These are phyloP conservation scores for Rhabdomys dilectus DNA, from an alignment of 2,113 vertebrate genomes.

Conservation along the genomic window DNA sequence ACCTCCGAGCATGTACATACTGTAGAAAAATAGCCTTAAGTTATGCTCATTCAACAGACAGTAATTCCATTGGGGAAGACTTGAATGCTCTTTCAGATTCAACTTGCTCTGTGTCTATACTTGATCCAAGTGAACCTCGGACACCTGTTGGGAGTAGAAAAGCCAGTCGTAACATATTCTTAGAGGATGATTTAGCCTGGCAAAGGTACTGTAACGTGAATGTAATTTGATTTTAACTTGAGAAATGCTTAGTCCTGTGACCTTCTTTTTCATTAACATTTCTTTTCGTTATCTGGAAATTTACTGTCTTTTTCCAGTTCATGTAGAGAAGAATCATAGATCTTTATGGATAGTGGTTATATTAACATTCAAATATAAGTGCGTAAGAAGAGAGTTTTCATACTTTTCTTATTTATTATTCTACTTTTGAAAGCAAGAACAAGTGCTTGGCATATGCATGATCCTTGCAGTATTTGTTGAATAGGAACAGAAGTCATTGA, in stretches of 20 bases:
- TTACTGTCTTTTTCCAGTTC: not conserved
- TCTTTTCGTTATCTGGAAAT: slow-evolving; percentile 39
- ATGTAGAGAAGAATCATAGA: not conserved
- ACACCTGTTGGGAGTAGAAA: slow-evolving; percentile 96
- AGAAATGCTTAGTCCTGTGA: not conserved
- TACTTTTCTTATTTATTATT: not conserved
- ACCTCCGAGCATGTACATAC: slow-evolving; percentile 97
- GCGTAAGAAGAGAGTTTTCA: not conserved
- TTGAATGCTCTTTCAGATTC: slow-evolving; percentile 95
- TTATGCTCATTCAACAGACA: slow-evolving; percentile 97
- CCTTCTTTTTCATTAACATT: slow-evolving; percentile 37
- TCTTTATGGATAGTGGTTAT: not conserved
- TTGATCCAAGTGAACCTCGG: slow-evolving; percentile 95
- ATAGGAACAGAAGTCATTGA: not conserved
- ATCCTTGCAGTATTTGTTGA: slow-evolving; percentile 22
- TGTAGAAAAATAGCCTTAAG: slow-evolving; percentile 97
- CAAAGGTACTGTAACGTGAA: slow-evolving; percentile 91
- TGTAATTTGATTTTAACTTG: slow-evolving; percentile 36
- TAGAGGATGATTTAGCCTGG: slow-evolving; percentile 98
- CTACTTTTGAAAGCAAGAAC: not conserved
- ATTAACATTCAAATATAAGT: slow-evolving; percentile 24
- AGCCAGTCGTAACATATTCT: slow-evolving; percentile 97
- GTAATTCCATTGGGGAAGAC: slow-evolving; percentile 96
- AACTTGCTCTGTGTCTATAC: slow-evolving; percentile 89
- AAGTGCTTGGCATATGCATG: not conserved